Evolutionary conservation across 2,797 vertebrate species (phyloP).

Genomic region (Discoglossus pictus): DNA sequence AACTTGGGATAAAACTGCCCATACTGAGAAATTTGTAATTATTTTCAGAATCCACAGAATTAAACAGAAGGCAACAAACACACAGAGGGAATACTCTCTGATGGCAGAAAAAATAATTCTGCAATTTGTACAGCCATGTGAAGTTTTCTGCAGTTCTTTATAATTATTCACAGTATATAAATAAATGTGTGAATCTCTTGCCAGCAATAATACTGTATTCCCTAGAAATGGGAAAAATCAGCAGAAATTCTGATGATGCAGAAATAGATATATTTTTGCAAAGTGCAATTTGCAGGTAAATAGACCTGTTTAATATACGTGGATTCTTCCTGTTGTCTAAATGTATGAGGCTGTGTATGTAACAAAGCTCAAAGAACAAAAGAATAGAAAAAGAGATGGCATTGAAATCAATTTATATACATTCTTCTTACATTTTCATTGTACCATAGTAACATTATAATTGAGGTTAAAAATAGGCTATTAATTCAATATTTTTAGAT

Average conservation of each 20-base stretch:
- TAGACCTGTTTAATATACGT: no score
- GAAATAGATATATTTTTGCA: slow-evolving; percentile 6
- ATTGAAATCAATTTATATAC: no score
- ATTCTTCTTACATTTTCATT: no score
- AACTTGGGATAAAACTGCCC: slow-evolving; percentile 11
- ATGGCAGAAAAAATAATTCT: slow-evolving; percentile 29
- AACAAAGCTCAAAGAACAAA: no score
- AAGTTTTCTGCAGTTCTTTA: slow-evolving; percentile 37
- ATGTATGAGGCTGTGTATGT: no score
- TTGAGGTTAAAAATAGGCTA: no score
- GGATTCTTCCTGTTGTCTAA: no score
- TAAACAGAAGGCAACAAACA: neutral
- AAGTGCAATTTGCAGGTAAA: slow-evolving; percentile 23
- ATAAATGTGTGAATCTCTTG: slow-evolving; percentile 29
- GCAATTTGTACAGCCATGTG: slow-evolving; percentile 39
- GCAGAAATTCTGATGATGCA: slow-evolving; percentile 34
- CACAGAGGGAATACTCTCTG: slow-evolving; percentile 24
- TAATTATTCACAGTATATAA: slow-evolving; percentile 44
- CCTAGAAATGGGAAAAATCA: slow-evolving; percentile 22
- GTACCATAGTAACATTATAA: no score
- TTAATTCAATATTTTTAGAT: no score
- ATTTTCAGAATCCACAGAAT: slow-evolving; percentile 10
- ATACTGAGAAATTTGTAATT: slow-evolving; percentile 10
- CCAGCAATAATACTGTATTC: slow-evolving; percentile 14
- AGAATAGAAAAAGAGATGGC: no score